Conservation (phyloP, 2,888 invertebrate genomes). For the Globia sparganii region DNA sequence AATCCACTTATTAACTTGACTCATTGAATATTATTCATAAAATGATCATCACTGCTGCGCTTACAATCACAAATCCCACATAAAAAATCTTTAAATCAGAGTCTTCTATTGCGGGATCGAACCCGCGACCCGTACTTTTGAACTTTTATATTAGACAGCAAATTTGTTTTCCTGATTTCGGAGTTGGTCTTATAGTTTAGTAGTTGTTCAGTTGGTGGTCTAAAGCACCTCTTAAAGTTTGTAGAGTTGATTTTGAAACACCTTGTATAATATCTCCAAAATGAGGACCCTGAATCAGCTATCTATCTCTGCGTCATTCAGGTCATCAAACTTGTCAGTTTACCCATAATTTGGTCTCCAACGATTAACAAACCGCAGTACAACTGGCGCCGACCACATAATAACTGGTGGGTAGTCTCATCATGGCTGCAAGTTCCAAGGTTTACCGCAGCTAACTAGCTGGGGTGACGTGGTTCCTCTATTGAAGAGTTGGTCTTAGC, state of each 20-base stretch:
- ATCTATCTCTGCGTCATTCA: conserved; percentile 10
- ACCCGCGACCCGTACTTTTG: neutral
- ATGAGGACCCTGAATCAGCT: neutral
- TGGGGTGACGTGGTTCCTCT: neutral
- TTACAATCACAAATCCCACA: neutral
- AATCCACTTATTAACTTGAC: neutral
- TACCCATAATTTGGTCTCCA: conserved; percentile 26
- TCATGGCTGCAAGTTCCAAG: conserved; percentile 45
- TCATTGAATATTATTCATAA: conserved; percentile 3
- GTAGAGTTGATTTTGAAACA: too few relatives aligned
- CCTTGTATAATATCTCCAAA: neutral
- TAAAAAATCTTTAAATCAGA: too few relatives aligned
- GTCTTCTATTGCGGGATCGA: neutral
- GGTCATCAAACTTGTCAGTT: conserved; percentile 23
- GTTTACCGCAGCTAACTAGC: conserved; percentile 36
- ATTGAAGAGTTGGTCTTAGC: neutral
- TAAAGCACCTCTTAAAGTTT: too few relatives aligned
- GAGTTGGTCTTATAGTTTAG: too few relatives aligned
- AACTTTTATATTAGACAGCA: too few relatives aligned
- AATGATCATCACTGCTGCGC: neutral
- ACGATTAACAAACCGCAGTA: conserved; percentile 51
- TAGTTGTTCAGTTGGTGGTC: too few relatives aligned
- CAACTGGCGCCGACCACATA: conserved; percentile 47
- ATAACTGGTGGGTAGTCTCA: conserved; percentile 23
- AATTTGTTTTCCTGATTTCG: too few relatives aligned